Evolutionary conservation across 2,888 invertebrate genomes (phyloP), one percentile per base, ranked within the genome.

Genomic region (Subacronicta megacephala): DNA sequence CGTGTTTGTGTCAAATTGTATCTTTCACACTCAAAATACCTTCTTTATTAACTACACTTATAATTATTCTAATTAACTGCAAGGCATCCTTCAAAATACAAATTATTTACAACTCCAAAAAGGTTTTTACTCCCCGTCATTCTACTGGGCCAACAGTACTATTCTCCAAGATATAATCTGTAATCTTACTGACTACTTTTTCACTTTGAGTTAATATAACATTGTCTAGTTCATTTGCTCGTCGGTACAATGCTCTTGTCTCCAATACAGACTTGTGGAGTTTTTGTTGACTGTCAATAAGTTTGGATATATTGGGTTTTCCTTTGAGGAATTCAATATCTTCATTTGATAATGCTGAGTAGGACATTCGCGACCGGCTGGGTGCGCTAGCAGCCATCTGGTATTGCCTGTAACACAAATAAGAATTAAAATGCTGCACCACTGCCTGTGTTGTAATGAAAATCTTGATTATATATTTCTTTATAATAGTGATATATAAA

Each of bases 241-340:
- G 80, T 54, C 72, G 78, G 51, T 82, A 86, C 6, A 92, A 55
- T n/a, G 80, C 85, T 47, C 78, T 71, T 0, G 88, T 85, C 47
- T 84, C 73, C 57, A 85, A 83, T 0, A 92, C 76, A 15, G 87
- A 84, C 58, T 88, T 83, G 60, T 90, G 91, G 1, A 94, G 75
- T 42, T 88, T 85, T 38, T 81, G 72, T 57, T 92, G 91, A 52
- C 80, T 83, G n/a, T 90, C 90, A 23, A 88, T 69, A 2, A 94
- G 78, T 75, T 90, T 89, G 3, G 86, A 77, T 63, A 91, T 79
- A 57, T 90, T 90, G 0, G 89, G 86, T 77, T 92, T 91, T 15
- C 78, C 85, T 75, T 91, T 92, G 2, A 94, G 64, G 67, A 90
- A 94, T 67, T 90, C 88, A 45, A 92, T 93, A 53, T 94, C 93